phyloP scores from a whole-genome alignment of 2,113 vertebrate genomes.

The Pogona vitticeps region DNA sequence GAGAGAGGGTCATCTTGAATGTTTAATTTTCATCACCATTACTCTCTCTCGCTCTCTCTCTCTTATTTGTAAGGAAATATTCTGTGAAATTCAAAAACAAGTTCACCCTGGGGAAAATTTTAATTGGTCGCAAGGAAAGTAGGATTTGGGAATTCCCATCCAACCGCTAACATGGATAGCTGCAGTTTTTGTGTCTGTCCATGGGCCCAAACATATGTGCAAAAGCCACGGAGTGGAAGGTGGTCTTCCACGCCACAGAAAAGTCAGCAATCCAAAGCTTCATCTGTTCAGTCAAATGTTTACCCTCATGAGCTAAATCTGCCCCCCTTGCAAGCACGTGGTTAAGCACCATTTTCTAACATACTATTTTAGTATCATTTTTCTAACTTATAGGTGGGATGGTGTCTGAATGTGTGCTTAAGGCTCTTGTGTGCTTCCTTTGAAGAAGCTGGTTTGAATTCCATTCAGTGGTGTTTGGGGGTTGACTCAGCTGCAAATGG shows the following conservation, averaged over 20 bases:
- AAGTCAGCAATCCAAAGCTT: neutral
- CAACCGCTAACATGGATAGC: neutral
- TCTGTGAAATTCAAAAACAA: too few relatives aligned
- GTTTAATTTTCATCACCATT: neutral
- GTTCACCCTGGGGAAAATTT: neutral
- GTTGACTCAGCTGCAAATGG: constrained; percentile 24
- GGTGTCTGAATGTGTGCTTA: neutral
- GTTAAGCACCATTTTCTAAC: neutral
- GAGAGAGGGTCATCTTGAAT: neutral
- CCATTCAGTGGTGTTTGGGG: constrained; percentile 9
- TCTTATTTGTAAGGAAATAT: neutral
- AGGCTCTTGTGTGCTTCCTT: neutral
- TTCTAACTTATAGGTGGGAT: neutral
- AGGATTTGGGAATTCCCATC: neutral
- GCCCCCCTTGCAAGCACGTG: neutral
- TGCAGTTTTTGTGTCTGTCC: neutral
- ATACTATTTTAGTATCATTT: neutral
- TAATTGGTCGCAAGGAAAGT: neutral
- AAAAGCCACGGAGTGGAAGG: neutral
- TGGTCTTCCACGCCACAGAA: neutral
- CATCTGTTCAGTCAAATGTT: neutral
- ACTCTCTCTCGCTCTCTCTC: neutral
- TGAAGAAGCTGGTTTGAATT: constrained; percentile 13
- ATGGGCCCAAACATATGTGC: neutral
- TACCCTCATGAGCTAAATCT: constrained; percentile 9